Conservation (phyloP, 2,888 invertebrate species). For the Flexamia atlantica region DNA sequence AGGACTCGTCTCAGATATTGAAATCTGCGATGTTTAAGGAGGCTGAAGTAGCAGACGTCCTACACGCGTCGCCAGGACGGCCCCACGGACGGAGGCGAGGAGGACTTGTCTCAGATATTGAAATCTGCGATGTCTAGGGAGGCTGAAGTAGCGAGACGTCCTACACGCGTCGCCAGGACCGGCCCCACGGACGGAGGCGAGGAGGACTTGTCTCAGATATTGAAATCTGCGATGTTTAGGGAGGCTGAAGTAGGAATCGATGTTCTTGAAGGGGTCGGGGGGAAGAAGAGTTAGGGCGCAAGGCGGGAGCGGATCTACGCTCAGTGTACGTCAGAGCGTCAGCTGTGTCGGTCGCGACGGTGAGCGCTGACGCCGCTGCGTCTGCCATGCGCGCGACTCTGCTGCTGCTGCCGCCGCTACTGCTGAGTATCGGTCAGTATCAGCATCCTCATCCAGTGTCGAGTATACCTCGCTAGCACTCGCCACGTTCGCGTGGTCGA, state of each 20-base stretch:
- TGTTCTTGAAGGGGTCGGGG: constrained; percentile 40
- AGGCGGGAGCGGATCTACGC: not conserved
- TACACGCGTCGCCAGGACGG: too few relatives aligned
- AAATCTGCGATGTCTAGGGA: too few relatives aligned
- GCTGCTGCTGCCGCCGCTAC: not conserved
- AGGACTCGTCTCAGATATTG: too few relatives aligned
- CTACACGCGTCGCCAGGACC: not conserved
- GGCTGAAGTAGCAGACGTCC: too few relatives aligned
- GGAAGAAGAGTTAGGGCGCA: constrained; percentile 32
- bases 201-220: constrained; percentile 44
- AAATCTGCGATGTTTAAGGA: too few relatives aligned
- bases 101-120: too few relatives aligned
- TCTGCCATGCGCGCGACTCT: constrained; percentile 16
- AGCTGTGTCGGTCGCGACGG: not conserved
- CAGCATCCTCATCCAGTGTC: constrained; percentile 1
- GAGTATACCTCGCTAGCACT: constrained; percentile 31
- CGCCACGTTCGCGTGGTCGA: not conserved
- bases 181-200: not conserved
- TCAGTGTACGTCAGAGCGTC: constrained; percentile 3
- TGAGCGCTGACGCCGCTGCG: not conserved
- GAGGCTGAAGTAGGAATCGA: constrained; percentile 58
- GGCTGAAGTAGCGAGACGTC: too few relatives aligned
- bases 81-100: too few relatives aligned
- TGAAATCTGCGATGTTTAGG: constrained; percentile 56
- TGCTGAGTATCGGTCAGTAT: constrained; percentile 33